Conservation (phyloP, 2,888 invertebrate genomes). For the Labia minor region DNA sequence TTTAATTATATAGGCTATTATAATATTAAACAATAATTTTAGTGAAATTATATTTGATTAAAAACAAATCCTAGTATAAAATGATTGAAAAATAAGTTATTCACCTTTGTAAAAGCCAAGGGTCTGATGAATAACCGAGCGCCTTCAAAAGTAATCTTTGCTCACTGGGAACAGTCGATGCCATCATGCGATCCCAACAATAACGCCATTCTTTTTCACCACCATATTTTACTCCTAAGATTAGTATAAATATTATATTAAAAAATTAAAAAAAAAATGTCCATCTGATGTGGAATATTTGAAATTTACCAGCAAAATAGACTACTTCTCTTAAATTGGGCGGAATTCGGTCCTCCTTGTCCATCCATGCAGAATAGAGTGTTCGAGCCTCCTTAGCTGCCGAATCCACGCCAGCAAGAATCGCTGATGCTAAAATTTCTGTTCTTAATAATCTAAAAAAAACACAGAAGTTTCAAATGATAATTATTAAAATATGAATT, state of each 20-base stretch:
- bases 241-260: slow-evolving; percentile 33
- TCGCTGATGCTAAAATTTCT: slow-evolving; percentile 58
- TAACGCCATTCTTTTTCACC: slow-evolving; percentile 64
- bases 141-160: slow-evolving; percentile 58
- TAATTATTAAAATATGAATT: neutral
- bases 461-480: neutral
- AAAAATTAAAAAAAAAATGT: neutral
- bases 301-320: slow-evolving; percentile 42
- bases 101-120: slow-evolving; percentile 70
- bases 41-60: too few species aligned
- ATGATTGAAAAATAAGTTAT: too few species aligned
- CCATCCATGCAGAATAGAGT: slow-evolving; percentile 62
- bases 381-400: slow-evolving; percentile 57
- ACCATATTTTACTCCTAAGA: slow-evolving; percentile 57
- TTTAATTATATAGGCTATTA: too few species aligned
- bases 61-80: too few species aligned
- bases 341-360: slow-evolving; percentile 50
- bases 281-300: too few species aligned
- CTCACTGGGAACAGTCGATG: slow-evolving; percentile 57
- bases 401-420: slow-evolving; percentile 56
- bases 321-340: slow-evolving; percentile 65
- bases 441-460: slow-evolving; percentile 55
- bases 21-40: too few species aligned
- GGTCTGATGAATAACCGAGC: slow-evolving; percentile 58
- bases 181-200: slow-evolving; percentile 60